These are phyloP conservation scores for Calameuta pallipes DNA, from an alignment of 2,888 invertebrate species.

Conservation along the genomic window DNA sequence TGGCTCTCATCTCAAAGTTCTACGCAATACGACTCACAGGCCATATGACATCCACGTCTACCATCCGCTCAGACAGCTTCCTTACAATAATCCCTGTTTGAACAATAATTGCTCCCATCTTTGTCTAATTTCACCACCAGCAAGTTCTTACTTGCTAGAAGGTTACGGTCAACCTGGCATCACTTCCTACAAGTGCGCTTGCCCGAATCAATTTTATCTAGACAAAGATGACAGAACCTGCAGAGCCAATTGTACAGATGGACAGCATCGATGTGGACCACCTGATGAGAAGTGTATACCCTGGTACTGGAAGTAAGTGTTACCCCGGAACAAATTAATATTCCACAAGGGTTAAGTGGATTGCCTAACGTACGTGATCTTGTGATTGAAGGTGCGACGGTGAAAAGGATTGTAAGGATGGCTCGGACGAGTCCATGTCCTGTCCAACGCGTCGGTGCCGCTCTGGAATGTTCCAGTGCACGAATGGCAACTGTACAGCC, in stretches of 20 bases:
- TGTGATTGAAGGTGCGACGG: constrained; percentile 80
- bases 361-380: neutral
- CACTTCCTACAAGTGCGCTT: constrained; percentile 86
- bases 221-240: constrained; percentile 87
- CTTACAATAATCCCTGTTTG: constrained; percentile 91
- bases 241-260: constrained; percentile 92
- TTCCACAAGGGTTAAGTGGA: neutral
- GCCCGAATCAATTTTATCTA: constrained; percentile 94
- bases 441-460: constrained; percentile 89
- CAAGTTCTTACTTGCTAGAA: constrained; percentile 80
- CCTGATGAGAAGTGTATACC: constrained; percentile 80
- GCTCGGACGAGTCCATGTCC: constrained; percentile 86
- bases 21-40: constrained; percentile 93
- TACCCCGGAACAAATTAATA: neutral
- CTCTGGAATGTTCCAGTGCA: constrained; percentile 93
- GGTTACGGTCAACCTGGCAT: constrained; percentile 85
- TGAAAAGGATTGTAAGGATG: constrained; percentile 92
- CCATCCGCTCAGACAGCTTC: constrained; percentile 88
- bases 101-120: constrained; percentile 94
- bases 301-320: constrained; percentile 80
- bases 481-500: constrained; percentile 91
- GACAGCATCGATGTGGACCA: constrained; percentile 83
- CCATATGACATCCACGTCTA: constrained; percentile 95
- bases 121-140: constrained; percentile 89
- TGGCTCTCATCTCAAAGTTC: constrained; percentile 77